Conservation (phyloP, 2,113 vertebrate genomes). For the Calidris pugnax region DNA sequence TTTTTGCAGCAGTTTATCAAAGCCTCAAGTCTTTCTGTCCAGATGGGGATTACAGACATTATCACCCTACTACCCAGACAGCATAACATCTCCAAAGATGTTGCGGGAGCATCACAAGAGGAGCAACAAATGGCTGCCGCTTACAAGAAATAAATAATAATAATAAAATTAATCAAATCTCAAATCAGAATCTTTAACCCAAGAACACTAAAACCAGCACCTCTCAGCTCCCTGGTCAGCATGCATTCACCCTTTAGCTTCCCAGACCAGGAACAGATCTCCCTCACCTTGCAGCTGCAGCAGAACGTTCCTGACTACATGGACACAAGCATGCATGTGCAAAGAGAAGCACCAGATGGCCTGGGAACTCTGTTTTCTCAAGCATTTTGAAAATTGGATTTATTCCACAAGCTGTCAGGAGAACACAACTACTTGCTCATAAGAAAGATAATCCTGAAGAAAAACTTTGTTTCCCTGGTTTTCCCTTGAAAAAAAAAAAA, state of each 20-base stretch:
- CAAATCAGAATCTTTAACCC: neutral
- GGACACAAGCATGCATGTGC: neutral
- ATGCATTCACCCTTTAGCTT: neutral
- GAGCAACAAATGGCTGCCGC: neutral
- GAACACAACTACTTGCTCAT: neutral
- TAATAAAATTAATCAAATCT: accelerated
- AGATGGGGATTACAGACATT: neutral
- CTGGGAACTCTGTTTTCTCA: conserved; percentile 1
- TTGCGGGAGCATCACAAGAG: neutral
- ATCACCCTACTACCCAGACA: neutral
- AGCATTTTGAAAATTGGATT: neutral
- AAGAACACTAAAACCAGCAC: neutral
- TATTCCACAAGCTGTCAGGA: neutral
- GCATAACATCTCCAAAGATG: neutral
- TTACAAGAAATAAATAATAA: neutral
- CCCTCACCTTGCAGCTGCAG: neutral
- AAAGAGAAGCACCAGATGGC: neutral
- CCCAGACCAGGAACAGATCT: neutral
- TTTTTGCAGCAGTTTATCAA: neutral
- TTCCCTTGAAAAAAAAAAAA: neutral
- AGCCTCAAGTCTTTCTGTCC: neutral
- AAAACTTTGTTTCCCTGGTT: neutral
- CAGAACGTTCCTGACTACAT: neutral
- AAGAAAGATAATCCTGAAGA: neutral
- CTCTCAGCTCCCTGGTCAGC: neutral